Percentiles rank a stretch among this genome's conserved stretches.
Conservation (phyloP, 30 jellyfish, hydroid and myxozoan genomes). For the Rhopilema esculentum region DNA sequence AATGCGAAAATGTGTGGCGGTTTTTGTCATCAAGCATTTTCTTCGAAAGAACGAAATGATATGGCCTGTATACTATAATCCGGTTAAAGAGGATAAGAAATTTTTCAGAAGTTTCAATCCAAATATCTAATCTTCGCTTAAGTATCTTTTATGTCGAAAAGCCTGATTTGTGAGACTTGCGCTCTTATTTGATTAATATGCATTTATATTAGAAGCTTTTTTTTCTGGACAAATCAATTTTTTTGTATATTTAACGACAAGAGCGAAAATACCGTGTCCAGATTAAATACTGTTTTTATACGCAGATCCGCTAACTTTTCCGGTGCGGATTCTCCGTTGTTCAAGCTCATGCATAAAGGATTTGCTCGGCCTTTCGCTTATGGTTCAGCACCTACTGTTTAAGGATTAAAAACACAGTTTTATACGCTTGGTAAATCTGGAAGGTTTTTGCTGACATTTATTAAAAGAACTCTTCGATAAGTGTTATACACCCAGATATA, state of each 20-base stretch:
- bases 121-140: background rate
- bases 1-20: background rate
- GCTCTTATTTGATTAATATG: background rate
- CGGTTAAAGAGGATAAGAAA: background rate
- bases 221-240: background rate
- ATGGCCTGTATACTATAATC: background rate
- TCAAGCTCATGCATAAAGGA: background rate
- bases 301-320: background rate
- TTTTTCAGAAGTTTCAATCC: background rate
- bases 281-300: background rate
- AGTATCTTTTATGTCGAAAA: background rate
- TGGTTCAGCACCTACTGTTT: background rate
- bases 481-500: background rate
- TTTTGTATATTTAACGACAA: background rate
- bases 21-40: background rate
- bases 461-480: background rate
- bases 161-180: background rate
- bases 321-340: background rate
- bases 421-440: background rate
- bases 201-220: background rate
- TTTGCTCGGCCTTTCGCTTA: background rate
- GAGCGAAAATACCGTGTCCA: background rate
- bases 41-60: background rate
- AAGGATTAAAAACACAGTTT: background rate
- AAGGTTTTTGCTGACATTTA: background rate